Evolutionary conservation across 2,113 vertebrate species (phyloP), one percentile per base, ranked within the genome.

Genomic region (Dendropsophus ebraccatus): DNA sequence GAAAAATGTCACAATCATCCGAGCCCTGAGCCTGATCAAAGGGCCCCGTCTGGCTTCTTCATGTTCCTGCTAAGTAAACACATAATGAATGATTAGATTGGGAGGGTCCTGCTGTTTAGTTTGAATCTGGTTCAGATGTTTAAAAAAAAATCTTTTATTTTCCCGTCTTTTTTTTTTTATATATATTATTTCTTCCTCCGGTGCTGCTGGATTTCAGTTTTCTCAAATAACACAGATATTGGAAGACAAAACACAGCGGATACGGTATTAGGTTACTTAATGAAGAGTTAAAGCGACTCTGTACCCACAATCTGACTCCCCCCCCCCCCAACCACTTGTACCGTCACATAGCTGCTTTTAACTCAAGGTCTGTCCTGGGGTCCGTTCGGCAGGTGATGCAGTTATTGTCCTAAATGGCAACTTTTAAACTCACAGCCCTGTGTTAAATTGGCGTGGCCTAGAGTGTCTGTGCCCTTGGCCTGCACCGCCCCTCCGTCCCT

Each of bases 61-160:
- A 32, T 35, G 58, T 54, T 80, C 60, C 84, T 52, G 28, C 70
- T 70, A 69, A 21, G 37, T 80, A 80, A 86, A 80, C 67, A 80
- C 54, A 2, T 16, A 56, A 86, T 80, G 84, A 70, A 62, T 54
- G 84, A 86, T 79, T 70, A 4, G 50, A 41, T 30, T 35, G 21
- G 56, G 83, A 79, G 84, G 49, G 62, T 80, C 76, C 35, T 62
- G n/a, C 32, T 54, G 76, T 41, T 86, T 86, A 69, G 70, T 80
- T 23, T 80, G 60, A 86, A 69, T 86, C 32, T 21, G 65, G 49
- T 28, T 69, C 76, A 86, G 47, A 79, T 45, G 47, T 78, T 28
- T 72, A 35, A 72, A 45, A 65, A 16, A 41, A 30, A 73, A 69
- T 47, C 2, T 21, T 17, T 1, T 32, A 28, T 28, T 14, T 30